phyloP scores from a whole-genome alignment of 2,888 invertebrate genomes.

The Steromphala cineraria region DNA sequence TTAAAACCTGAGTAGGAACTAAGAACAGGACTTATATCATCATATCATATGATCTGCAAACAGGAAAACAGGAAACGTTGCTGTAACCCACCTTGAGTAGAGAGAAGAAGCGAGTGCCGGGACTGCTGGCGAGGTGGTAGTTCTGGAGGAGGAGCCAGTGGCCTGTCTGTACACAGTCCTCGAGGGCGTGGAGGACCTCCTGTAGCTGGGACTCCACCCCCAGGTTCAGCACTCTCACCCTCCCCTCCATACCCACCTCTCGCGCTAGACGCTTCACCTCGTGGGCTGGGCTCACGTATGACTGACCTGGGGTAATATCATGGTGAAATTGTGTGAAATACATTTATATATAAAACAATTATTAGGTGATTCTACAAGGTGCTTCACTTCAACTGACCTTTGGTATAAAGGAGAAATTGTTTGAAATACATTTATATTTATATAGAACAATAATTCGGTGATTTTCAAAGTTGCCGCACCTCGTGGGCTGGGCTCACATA shows the following conservation, averaged over 20 bases:
- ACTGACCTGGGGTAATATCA: conserved; percentile 50
- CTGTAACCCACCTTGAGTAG: conserved; percentile 60
- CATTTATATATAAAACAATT: no score
- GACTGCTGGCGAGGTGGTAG: conserved; percentile 67
- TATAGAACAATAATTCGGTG: no score
- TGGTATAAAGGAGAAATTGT: not conserved
- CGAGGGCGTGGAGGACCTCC: conserved; percentile 64
- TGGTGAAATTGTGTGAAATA: no score
- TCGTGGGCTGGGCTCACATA: conserved; percentile 66
- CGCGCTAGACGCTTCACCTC: conserved; percentile 68
- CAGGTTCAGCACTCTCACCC: conserved; percentile 68
- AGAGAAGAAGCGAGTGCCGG: conserved; percentile 55
- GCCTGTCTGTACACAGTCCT: conserved; percentile 68
- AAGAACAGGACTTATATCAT: no score
- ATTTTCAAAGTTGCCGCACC: conserved; percentile 66
- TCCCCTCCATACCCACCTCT: conserved; percentile 69
- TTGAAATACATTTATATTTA: no score
- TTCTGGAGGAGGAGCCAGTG: conserved; percentile 73
- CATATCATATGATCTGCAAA: no score
- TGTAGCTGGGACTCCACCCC: conserved; percentile 65
- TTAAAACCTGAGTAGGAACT: no score
- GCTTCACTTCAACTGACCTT: conserved; percentile 68
- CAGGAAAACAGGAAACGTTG: no score
- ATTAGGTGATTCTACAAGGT: no score
- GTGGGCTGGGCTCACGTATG: conserved; percentile 64